Base-by-base conservation (phyloP, 2,888 invertebrate species). In the Scelioninae gen. 1 region DNA sequence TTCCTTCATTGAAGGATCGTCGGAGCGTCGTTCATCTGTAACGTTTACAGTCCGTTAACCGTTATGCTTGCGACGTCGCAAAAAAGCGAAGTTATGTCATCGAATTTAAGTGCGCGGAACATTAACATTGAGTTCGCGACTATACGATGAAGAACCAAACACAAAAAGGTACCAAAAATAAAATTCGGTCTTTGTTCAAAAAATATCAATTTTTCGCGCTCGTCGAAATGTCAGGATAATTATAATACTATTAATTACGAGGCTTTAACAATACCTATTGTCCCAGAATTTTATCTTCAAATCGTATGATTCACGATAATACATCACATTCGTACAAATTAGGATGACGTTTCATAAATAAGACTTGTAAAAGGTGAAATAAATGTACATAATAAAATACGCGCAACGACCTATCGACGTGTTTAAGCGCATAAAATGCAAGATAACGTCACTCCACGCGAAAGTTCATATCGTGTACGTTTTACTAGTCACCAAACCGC, bases 41-140 rank as follows among this genome's bases (percentile, higher is more conserved):
- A 85, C 85, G 85, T 87, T 87, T 87, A 85, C 86, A 85, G 81
- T 84, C 86, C 79, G 86, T 87, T 85, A 86, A 86, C 83, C 86
- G 84, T 86, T 85, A 84, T 85, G 84, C 79, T 80, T 75, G 81
- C 74, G 58, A 75, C 79, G 82, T 80, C 80, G 77, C 75, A 55
- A 84, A 84, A 82, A 76, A 83, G 78, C 78, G 69, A 62, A 75
- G 76, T 79, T 84, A 69, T 77, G 76, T 83, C 83, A 83, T 76
- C 79, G 65, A 16, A 56, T 74, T 63, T 49, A 51, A 77, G 55
- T 45, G 72, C 65, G 56, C 53, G 63, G 49, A 49, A 51, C 49
- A 71, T 65, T 56, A 66, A 60, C 66, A 47, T 58, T 45, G 47
- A 51, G 63, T 34, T 66, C 71, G 75, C 75, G 75, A 69, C 16